These are phyloP conservation scores for Sturnira hondurensis DNA, from an alignment of 2,113 vertebrate genomes.

Conservation along the genomic window DNA sequence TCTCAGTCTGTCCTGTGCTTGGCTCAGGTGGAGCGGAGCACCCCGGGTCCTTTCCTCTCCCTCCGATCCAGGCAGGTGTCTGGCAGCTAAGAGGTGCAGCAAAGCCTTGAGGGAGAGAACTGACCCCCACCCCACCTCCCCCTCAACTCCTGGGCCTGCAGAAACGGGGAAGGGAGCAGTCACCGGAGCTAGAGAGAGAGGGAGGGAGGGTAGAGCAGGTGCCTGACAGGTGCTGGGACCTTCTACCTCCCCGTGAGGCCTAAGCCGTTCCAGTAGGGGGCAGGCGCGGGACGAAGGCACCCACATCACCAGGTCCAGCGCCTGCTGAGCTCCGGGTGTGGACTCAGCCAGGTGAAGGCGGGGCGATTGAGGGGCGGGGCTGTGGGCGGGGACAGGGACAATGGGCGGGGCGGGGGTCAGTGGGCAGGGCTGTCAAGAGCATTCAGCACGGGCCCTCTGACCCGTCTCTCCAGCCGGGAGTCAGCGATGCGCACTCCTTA, in stretches of 20 bases:
- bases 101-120: not conserved
- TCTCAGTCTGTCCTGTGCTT: too few species aligned
- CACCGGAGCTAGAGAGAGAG: not conserved
- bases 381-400: too few species aligned
- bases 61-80: not conserved
- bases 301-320: not conserved
- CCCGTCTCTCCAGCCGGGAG: accelerated
- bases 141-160: too few species aligned
- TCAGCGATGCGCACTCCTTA: not conserved
- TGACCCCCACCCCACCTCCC: too few species aligned
- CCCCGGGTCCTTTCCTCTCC: too few species aligned
- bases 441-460: accelerated
- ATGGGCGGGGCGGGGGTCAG: not conserved
- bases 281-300: too few species aligned
- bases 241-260: not conserved
- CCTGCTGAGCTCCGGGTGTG: not conserved
- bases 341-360: not conserved
- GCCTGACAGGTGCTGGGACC: not conserved
- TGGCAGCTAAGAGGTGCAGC: not conserved
- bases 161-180: too few species aligned
- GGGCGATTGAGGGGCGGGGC: too few species aligned
- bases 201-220: too few species aligned
- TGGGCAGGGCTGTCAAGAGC: not conserved
- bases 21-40: too few species aligned
- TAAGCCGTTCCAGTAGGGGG: not conserved